Percentiles rank a stretch among this genome's conserved stretches.
These are phyloP conservation scores for Cheirogaleus medius DNA, from an alignment of 2,113 vertebrate species.

Conservation along the genomic window DNA sequence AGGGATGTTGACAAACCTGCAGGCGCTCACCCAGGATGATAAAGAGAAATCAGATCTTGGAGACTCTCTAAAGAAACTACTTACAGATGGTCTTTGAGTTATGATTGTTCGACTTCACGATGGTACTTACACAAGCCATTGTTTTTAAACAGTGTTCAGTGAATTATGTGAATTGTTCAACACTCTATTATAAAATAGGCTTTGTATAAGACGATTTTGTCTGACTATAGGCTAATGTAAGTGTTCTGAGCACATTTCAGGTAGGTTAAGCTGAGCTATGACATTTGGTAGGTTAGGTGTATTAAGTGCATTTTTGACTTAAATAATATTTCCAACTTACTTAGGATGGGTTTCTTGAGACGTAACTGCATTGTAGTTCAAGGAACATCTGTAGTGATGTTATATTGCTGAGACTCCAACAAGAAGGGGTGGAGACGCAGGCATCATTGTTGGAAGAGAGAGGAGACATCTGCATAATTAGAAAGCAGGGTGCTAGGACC, in stretches of 20 bases:
- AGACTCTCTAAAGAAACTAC: not conserved
- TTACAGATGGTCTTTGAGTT: not conserved
- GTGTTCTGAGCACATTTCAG: too few relatives aligned
- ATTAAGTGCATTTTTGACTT: too few relatives aligned
- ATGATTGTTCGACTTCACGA: not conserved
- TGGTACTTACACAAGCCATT: not conserved
- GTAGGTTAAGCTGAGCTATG: too few relatives aligned
- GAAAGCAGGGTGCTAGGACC: not conserved
- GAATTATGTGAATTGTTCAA: too few relatives aligned
- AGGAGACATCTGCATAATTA: not conserved
- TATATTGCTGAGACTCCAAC: not conserved
- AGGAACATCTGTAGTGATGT: not conserved
- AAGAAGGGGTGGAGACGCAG: rapidly evolving
- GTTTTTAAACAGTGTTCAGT: not conserved
- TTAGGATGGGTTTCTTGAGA: not conserved
- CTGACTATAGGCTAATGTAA: too few relatives aligned
- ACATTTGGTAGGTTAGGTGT: too few relatives aligned
- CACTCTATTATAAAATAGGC: too few relatives aligned
- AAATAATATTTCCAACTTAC: not conserved
- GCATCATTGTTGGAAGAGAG: not conserved
- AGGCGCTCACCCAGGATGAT: not conserved
- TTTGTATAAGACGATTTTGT: too few relatives aligned
- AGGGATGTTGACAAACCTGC: not conserved
- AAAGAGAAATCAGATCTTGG: not conserved
- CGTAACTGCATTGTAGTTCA: not conserved